Conservation (phyloP, 2,888 invertebrate genomes). For the Scaeva pyrastri region DNA sequence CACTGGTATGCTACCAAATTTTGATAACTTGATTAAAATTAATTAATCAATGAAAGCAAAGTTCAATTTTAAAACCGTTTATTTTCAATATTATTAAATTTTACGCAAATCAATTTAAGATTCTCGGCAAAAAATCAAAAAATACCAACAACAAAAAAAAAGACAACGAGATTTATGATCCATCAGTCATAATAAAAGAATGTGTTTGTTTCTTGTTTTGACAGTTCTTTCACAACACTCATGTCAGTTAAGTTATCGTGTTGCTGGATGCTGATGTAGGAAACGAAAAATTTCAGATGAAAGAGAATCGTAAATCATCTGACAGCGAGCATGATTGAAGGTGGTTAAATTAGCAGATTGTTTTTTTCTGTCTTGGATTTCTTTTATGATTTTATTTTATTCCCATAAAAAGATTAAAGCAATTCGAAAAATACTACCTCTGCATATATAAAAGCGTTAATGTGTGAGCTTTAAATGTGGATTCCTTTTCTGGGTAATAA, state of each 20-base stretch:
- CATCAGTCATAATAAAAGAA: conserved; percentile 60
- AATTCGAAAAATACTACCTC: neutral
- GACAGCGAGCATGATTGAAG: conserved; percentile 32
- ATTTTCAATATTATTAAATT: conserved; percentile 10
- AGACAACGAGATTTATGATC: conserved; percentile 49
- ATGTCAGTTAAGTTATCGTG: conserved; percentile 1
- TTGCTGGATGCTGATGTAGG: conserved; percentile 21
- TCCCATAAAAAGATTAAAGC: conserved; percentile 15
- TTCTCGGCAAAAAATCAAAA: neutral
- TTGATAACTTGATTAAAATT: conserved; percentile 16
- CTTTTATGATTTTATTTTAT: conserved; percentile 1
- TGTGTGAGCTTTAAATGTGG: conserved; percentile 38
- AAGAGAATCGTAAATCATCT: conserved; percentile 61
- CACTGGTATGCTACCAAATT: neutral
- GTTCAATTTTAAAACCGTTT: neutral
- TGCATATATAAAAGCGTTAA: conserved; percentile 25
- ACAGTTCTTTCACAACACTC: conserved; percentile 46
- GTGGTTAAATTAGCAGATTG: conserved; percentile 47
- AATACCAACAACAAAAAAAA: neutral
- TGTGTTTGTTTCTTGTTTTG: conserved; percentile 59
- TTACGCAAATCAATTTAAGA: conserved; percentile 5
- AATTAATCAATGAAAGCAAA: conserved; percentile 5
- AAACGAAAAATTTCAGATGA: conserved; percentile 19
- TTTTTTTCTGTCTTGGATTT: conserved; percentile 18
- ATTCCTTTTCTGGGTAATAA: conserved; percentile 52